A percentile compares a stretch with the other conserved stretches of the same genome.
Conservation (phyloP, 2,113 vertebrate genomes). For the Motacilla tschutschensis region DNA sequence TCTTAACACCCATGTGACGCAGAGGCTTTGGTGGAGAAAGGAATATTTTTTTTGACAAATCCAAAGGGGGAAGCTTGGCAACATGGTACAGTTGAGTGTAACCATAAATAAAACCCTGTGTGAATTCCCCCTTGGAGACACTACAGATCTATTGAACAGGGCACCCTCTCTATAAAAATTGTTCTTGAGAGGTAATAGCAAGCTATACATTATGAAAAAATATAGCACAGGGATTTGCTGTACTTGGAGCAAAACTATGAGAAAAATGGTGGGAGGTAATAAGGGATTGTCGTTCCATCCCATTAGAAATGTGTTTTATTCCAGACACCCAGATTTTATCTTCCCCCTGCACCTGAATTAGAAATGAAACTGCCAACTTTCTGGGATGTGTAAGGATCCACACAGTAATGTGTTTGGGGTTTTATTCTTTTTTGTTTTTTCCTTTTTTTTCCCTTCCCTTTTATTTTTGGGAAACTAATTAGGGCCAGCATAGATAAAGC, state of each 20-base stretch:
- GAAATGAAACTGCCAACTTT: slow-evolving; percentile 66
- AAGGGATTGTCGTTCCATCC: slow-evolving; percentile 59
- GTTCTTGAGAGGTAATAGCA: slow-evolving; percentile 68
- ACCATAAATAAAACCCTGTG: slow-evolving; percentile 64
- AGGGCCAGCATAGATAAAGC: slow-evolving; percentile 28
- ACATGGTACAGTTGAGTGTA: slow-evolving; percentile 57
- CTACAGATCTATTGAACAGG: slow-evolving; percentile 66
- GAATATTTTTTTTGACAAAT: slow-evolving; percentile 41
- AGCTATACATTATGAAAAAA: slow-evolving; percentile 68
- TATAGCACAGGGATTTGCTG: slow-evolving; percentile 62
- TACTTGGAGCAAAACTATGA: slow-evolving; percentile 64
- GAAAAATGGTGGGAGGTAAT: slow-evolving; percentile 54
- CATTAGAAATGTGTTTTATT: slow-evolving; percentile 62
- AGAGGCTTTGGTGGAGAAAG: slow-evolving; percentile 25
- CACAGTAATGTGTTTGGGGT: background rate
- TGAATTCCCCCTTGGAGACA: slow-evolving; percentile 68
- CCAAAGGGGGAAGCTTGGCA: slow-evolving; percentile 48
- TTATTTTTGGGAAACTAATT: slow-evolving; percentile 53
- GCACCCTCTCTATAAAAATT: slow-evolving; percentile 69
- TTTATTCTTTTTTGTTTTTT: background rate
- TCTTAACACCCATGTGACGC: slow-evolving; percentile 19
- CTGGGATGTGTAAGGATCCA: slow-evolving; percentile 27
- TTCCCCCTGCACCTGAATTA: slow-evolving; percentile 55
- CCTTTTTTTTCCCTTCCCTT: rapidly evolving
- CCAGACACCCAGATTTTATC: slow-evolving; percentile 66